A percentile compares a stretch with the other conserved stretches of the same genome.
phyloP scores from a whole-genome alignment of 2,113 vertebrate genomes.

The Eleginops maclovinus region DNA sequence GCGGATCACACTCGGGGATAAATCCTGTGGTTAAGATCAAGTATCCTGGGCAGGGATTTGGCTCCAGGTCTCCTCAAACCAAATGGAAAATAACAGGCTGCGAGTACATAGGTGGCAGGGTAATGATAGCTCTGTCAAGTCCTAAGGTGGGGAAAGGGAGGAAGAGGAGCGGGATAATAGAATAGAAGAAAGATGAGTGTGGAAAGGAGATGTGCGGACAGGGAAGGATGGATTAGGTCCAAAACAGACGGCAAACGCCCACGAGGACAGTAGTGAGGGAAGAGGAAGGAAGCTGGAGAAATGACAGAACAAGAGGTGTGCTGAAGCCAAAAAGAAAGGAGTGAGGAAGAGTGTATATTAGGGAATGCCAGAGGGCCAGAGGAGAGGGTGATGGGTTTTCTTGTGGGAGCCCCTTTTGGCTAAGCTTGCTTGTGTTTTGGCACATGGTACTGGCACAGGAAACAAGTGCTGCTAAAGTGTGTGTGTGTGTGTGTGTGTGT shows the following conservation, averaged over 20 bases:
- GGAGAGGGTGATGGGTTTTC: conserved; percentile 42
- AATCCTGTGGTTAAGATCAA: conserved; percentile 71
- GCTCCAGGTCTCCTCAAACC: conserved; percentile 67
- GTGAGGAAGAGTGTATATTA: conserved; percentile 9
- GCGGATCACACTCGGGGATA: conserved; percentile 60
- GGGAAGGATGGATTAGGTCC: conserved; percentile 1
- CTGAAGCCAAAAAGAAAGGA: conserved; percentile 8
- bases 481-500: conserved; percentile 7
- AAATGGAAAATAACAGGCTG: conserved; percentile 79
- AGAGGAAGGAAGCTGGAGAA: background rate
- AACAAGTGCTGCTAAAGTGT: conserved; percentile 23
- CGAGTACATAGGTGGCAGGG: conserved; percentile 74
- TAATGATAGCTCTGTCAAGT: conserved; percentile 78
- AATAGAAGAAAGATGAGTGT: conserved; percentile 17
- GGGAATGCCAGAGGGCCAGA: conserved; percentile 12
- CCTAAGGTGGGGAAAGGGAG: conserved; percentile 50
- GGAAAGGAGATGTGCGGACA: conserved; percentile 8
- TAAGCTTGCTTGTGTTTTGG: conserved; percentile 35
- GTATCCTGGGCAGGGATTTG: conserved; percentile 72
- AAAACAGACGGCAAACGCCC: conserved; percentile 12
- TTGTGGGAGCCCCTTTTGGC: conserved; percentile 42
- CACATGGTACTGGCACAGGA: conserved; percentile 34
- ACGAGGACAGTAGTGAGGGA: conserved; percentile 9
- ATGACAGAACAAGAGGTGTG: conserved; percentile 13
- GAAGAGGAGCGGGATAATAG: conserved; percentile 8